Evolutionary conservation across 1,140 invertebrate species (phyloP), one percentile per base, ranked within the genome.

Genomic region (Saccostrea cuccullata): DNA sequence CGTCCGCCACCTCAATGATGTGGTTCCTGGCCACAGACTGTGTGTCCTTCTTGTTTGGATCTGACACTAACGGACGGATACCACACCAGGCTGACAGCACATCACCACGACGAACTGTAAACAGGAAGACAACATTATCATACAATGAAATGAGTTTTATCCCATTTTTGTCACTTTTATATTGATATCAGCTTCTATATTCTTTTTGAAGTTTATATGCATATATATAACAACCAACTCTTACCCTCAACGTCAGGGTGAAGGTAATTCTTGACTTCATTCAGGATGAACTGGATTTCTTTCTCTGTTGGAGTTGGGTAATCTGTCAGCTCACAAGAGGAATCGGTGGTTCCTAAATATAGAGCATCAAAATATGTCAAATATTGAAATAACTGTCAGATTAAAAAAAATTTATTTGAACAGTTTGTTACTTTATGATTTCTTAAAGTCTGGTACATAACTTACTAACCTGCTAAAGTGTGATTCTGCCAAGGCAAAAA

Each of bases 11-110:
- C 95, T 99, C 98, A 64, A 99, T 98, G 91, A 99, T 98, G 95
- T 99, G 99, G 96, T 99, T 99, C 87, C 99, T 96, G 20, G 99
- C 99, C 86, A 99, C 96, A 0, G 98, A 99, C 95, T 99, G 98
- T 26, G 99, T 99, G 94, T 99, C 98, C 82, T 92, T 92, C 95
- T 98, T 98, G 95, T 99, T 99, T 6, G 99, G 99, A 95, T 99
- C 99, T 1, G 97, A 97, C 36, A 99, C 99, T 6, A 99, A 96
- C 1, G 99, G 99, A 88, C 99, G 96, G 93, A 99, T 99, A 86
- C 99, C 99, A 93, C 98, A 97, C 99, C 99, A 99, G 17, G 99
- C 98, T 0, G 98, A 99, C 86, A 99, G 95, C 0, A 99, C 99
- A 95, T 99, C 99, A 85, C 99, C 99, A 92, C 99, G 96, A 60